These are phyloP conservation scores for Chionomys nivalis DNA, from an alignment of 2,113 vertebrate genomes.

Conservation along the genomic window DNA sequence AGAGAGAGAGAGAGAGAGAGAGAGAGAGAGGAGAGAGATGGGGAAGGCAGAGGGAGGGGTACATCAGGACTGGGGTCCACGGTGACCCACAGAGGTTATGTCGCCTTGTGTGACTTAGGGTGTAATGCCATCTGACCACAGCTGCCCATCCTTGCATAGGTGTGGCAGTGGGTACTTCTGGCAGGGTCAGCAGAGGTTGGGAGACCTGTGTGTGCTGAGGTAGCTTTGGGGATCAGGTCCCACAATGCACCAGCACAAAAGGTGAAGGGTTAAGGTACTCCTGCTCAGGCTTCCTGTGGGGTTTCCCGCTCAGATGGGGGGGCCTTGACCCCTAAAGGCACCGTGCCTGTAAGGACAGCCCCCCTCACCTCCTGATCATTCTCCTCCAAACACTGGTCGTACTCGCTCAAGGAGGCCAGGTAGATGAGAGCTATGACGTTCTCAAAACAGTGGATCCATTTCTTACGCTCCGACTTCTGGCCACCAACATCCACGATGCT, in stretches of 20 bases:
- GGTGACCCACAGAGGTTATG: not conserved
- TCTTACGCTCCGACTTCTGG: conserved; percentile 93
- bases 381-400: conserved; percentile 93
- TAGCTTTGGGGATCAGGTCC: not conserved
- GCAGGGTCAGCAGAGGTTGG: too few species aligned
- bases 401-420: conserved; percentile 94
- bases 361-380: conserved; percentile 87
- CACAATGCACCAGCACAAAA: not conserved
- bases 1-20: too few species aligned
- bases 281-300: not conserved
- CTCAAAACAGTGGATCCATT: conserved; percentile 96
- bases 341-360: accelerated
- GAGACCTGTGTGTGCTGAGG: not conserved
- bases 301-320: not conserved
- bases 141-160: not conserved
- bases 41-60: not conserved
- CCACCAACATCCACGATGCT: conserved; percentile 95
- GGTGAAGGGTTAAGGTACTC: not conserved
- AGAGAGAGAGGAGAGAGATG: not conserved
- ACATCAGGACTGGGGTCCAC: too few species aligned
- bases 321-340: not conserved
- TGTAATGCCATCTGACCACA: not conserved
- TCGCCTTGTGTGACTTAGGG: not conserved
- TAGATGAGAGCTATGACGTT: conserved; percentile 94
- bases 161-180: too few species aligned